Conservation (phyloP, 35 echinoderm and acorn worm species). For the Apostichopus parvimensis region DNA sequence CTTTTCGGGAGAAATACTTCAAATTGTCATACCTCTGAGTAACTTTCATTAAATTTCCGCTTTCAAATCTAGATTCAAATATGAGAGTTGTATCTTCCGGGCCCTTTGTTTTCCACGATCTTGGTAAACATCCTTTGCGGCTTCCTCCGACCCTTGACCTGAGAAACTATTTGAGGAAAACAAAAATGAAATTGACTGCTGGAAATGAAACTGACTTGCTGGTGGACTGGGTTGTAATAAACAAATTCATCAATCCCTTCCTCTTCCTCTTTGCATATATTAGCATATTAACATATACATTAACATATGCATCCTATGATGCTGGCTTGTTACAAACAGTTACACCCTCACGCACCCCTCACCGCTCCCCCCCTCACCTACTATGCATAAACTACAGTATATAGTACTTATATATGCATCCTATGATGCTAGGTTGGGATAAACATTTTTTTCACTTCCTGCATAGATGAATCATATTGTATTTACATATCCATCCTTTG, state of each 20-base stretch:
- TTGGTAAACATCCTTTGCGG: conserved; percentile 69
- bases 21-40: conserved; percentile 66
- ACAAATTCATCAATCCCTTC: conserved; percentile 9
- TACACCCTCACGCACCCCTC: neutral
- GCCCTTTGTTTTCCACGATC: conserved; percentile 75
- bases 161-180: conserved; percentile 60
- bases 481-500: no score
- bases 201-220: no score
- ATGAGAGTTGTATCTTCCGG: conserved; percentile 81
- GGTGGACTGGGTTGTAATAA: no score
- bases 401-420: no score
- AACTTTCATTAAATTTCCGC: conserved; percentile 93
- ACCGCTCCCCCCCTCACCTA: no score
- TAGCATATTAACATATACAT: no score
- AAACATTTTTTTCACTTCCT: neutral
- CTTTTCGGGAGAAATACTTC: no score
- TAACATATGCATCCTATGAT: no score
- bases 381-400: no score
- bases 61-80: conserved; percentile 97
- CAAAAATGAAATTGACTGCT: neutral
- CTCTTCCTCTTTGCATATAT: no score
- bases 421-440: no score
- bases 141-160: conserved; percentile 97
- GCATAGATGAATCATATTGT: no score
- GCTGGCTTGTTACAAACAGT: neutral